phyloP scores from a whole-genome alignment of 2,797 vertebrate species.

The Enteromius unitaeniatus region DNA sequence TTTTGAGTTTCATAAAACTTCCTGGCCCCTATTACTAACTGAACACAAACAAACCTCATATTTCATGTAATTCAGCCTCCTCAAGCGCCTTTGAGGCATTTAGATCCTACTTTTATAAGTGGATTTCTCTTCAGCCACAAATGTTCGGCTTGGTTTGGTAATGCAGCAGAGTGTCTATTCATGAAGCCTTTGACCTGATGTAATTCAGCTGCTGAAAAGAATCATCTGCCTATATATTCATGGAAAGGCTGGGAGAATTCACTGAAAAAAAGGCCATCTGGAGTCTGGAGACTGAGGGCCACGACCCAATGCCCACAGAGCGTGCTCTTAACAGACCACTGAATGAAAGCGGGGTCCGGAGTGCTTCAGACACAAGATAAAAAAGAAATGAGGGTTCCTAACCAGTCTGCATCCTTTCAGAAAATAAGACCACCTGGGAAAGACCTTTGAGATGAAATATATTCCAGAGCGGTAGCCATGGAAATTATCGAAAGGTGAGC shows the following conservation, averaged over 20 bases:
- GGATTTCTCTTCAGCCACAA: constrained; percentile 70
- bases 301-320: constrained; percentile 42
- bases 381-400: constrained; percentile 30
- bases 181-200: constrained; percentile 66
- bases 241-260: constrained; percentile 46
- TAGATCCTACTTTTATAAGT: constrained; percentile 75
- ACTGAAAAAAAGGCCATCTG: constrained; percentile 57
- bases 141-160: constrained; percentile 73
- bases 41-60: constrained; percentile 68
- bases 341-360: constrained; percentile 26
- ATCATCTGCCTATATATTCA: constrained; percentile 64
- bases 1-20: constrained; percentile 3
- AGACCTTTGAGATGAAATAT: constrained; percentile 35
- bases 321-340: constrained; percentile 11
- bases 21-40: constrained; percentile 50
- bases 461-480: constrained; percentile 37
- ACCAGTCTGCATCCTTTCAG: constrained; percentile 28
- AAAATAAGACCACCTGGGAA: constrained; percentile 31
- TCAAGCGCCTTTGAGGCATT: constrained; percentile 63
- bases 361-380: constrained; percentile 20
- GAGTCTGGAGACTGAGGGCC: constrained; percentile 57
- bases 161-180: constrained; percentile 60
- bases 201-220: constrained; percentile 69
- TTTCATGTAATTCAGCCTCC: constrained; percentile 67
- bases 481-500: constrained; percentile 54